Conservation (phyloP, 2,888 invertebrate species). For the Ischnura elegans region DNA sequence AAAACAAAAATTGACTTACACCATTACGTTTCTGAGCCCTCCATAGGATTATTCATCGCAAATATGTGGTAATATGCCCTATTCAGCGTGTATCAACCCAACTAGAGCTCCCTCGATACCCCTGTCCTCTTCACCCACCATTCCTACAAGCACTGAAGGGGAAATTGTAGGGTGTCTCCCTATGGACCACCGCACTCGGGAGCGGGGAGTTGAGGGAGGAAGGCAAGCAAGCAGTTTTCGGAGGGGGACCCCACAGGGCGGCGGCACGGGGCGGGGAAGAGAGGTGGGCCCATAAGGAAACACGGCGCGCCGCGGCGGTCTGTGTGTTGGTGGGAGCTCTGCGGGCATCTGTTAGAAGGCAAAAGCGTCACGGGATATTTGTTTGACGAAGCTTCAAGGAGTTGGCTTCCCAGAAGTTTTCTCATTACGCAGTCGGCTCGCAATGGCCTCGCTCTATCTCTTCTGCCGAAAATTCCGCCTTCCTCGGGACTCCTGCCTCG, state of each 20-base stretch:
- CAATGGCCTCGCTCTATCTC: constrained; percentile 28
- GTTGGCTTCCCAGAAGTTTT: constrained; percentile 55
- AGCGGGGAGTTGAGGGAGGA: neutral
- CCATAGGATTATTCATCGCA: too few species aligned
- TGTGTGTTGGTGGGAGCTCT: constrained; percentile 29
- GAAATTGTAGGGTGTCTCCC: neutral
- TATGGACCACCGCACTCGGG: too few species aligned
- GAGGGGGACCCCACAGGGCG: neutral
- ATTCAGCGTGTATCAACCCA: neutral
- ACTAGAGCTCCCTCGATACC: neutral
- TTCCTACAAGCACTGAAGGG: neutral
- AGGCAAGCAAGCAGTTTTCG: neutral
- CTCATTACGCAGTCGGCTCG: constrained; percentile 55
- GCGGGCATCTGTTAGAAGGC: constrained; percentile 33
- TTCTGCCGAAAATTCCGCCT: neutral
- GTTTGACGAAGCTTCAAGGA: constrained; percentile 65
- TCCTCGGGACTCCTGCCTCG: neutral
- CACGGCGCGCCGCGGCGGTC: constrained; percentile 11
- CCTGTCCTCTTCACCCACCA: neutral
- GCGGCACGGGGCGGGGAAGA: neutral
- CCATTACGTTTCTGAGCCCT: too few species aligned
- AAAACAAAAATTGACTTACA: too few species aligned
- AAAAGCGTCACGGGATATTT: constrained; percentile 63
- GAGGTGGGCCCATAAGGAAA: neutral
- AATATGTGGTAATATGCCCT: too few species aligned